Conservation (phyloP, 2,888 invertebrate species). For the Athripsodes cinereus region DNA sequence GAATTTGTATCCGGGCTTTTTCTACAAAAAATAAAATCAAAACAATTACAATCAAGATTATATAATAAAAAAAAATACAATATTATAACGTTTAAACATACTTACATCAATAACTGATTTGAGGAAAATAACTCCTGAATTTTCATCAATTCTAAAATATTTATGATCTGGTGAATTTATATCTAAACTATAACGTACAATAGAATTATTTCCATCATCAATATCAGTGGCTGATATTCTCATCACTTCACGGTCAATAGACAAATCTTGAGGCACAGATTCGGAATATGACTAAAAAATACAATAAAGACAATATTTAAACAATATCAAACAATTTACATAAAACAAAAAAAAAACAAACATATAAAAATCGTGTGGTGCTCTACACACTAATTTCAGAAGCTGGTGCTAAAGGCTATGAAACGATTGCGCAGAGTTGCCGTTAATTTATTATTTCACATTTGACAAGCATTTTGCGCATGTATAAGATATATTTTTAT, state of each 20-base stretch:
- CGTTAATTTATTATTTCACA: too few species aligned
- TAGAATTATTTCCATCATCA: slow-evolving; percentile 87
- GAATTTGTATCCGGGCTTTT: slow-evolving; percentile 58
- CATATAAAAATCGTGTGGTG: not conserved
- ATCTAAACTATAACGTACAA: slow-evolving; percentile 64
- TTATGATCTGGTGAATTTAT: slow-evolving; percentile 43
- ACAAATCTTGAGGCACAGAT: slow-evolving; percentile 76
- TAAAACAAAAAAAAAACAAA: slow-evolving; percentile 7
- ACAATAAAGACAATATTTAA: not conserved
- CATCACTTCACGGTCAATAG: slow-evolving; percentile 70
- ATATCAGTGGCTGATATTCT: slow-evolving; percentile 88
- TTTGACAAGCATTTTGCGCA: too few species aligned
- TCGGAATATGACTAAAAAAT: slow-evolving; percentile 52
- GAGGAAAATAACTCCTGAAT: slow-evolving; percentile 78
- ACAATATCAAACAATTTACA: too few species aligned
- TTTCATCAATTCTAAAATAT: slow-evolving; percentile 76
- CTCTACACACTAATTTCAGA: not conserved
- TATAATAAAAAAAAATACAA: not conserved
- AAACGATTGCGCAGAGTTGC: too few species aligned
- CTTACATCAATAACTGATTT: slow-evolving; percentile 60
- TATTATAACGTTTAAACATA: slow-evolving; percentile 30
- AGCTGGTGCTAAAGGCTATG: not conserved
- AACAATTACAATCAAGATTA: too few species aligned
- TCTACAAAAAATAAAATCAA: slow-evolving; percentile 39
- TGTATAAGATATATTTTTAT: too few species aligned